A percentile compares a stretch with the other conserved stretches of the same genome.
Conservation (phyloP, 2,888 invertebrate genomes). For the Cheilosia soror region DNA sequence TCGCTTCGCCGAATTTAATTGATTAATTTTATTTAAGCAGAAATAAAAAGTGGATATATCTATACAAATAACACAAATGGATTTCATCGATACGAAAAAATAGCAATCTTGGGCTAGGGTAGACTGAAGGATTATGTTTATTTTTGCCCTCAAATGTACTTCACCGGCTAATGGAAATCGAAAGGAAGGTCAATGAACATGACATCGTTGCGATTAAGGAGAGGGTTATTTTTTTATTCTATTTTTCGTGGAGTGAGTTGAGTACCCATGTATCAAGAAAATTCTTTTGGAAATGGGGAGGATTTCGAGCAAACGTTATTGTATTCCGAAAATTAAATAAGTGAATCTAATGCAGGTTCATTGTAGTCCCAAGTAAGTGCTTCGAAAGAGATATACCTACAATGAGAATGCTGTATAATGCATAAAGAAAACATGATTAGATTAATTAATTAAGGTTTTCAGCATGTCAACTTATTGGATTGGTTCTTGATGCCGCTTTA, state of each 20-base stretch:
- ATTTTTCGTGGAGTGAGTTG: background rate
- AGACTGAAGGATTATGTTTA: conserved; percentile 46
- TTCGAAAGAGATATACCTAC: background rate
- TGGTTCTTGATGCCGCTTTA: too few relatives aligned
- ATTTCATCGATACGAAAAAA: conserved; percentile 17
- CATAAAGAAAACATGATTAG: background rate
- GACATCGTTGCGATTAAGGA: conserved; percentile 16
- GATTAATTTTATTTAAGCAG: conserved; percentile 71
- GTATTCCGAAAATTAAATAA: background rate
- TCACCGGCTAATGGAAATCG: conserved; percentile 37
- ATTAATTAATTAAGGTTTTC: background rate
- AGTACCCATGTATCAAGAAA: background rate
- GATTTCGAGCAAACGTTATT: background rate
- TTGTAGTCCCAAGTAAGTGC: background rate
- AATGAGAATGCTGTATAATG: background rate
- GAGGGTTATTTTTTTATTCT: conserved; percentile 1
- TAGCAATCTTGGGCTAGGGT: conserved; percentile 15
- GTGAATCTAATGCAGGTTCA: conserved; percentile 14
- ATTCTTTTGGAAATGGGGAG: background rate
- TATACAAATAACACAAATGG: conserved; percentile 24
- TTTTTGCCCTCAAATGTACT: conserved; percentile 28
- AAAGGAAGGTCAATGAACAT: conserved; percentile 9
- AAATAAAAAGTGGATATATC: conserved; percentile 37
- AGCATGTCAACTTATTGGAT: background rate
- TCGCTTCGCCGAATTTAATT: conserved; percentile 64